These are phyloP conservation scores for Allacma fusca DNA, from an alignment of 2,888 invertebrate species.

Conservation along the genomic window DNA sequence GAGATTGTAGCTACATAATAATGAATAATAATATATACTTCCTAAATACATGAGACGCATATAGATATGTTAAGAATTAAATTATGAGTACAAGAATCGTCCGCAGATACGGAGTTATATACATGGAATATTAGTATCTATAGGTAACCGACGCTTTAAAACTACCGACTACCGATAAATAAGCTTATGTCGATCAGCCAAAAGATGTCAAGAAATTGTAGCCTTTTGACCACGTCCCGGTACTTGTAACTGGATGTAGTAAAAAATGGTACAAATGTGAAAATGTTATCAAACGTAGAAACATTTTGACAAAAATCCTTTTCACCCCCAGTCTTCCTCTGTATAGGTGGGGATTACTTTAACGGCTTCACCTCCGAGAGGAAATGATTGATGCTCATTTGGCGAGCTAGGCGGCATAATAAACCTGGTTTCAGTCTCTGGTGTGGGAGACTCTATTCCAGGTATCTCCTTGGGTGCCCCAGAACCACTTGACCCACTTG, in stretches of 20 bases:
- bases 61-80: too few relatives aligned
- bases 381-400: constrained; percentile 39
- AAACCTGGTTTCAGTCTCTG: constrained; percentile 40
- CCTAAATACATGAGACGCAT: too few relatives aligned
- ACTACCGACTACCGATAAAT: too few relatives aligned
- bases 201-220: not conserved
- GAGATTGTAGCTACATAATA: too few relatives aligned
- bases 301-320: not conserved
- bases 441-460: constrained; percentile 30
- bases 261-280: constrained; percentile 18
- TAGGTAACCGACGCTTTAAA: too few relatives aligned
- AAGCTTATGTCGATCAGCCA: not conserved
- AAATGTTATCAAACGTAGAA: constrained; percentile 20
- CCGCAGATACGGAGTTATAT: too few relatives aligned
- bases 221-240: not conserved
- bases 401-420: constrained; percentile 53
- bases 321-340: constrained; percentile 38
- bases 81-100: too few relatives aligned
- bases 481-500: constrained; percentile 16
- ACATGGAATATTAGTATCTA: too few relatives aligned
- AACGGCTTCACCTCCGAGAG: constrained; percentile 38
- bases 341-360: constrained; percentile 48
- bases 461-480: constrained; percentile 37
- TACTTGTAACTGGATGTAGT: not conserved
- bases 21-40: too few relatives aligned